These are phyloP conservation scores for Sycophaga agraensis DNA, from an alignment of 1,140 invertebrate genomes.

Conservation along the genomic window DNA sequence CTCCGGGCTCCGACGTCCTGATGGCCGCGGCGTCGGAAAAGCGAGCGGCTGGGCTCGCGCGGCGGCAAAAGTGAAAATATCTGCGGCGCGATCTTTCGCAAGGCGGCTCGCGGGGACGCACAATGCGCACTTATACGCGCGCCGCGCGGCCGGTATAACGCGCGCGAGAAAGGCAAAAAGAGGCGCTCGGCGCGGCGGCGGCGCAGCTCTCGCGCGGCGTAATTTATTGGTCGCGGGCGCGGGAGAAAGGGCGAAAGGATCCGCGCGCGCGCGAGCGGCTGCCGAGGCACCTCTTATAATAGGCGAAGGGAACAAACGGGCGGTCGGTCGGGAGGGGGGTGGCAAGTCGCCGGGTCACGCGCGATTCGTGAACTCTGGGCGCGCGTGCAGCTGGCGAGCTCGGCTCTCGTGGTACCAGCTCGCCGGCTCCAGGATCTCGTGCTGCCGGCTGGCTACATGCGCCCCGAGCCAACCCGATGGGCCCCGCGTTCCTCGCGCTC, in stretches of 20 bases:
- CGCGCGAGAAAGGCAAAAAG: slow-evolving; percentile 9
- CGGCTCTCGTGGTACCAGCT: too few species aligned
- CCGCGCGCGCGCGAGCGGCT: too few species aligned
- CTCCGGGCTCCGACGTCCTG: too few species aligned
- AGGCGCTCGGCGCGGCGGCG: neutral
- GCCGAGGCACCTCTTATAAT: slow-evolving; percentile 2
- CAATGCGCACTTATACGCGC: neutral
- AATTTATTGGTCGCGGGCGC: slow-evolving; percentile 23
- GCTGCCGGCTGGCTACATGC: too few species aligned
- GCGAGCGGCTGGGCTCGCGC: neutral
- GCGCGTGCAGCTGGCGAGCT: neutral
- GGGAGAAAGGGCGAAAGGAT: slow-evolving; percentile 22
- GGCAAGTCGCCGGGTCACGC: slow-evolving; percentile 12
- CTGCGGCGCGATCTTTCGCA: neutral
- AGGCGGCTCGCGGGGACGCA: neutral
- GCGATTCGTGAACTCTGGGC: slow-evolving; percentile 22
- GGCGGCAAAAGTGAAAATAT: too few species aligned
- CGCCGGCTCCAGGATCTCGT: too few species aligned
- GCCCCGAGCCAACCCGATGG: too few species aligned
- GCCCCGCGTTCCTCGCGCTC: neutral
- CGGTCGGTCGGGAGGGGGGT: neutral
- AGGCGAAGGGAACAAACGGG: slow-evolving; percentile 2
- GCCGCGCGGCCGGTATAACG: neutral
- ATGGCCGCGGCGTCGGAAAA: neutral
- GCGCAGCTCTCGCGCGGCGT: neutral